Evolutionary conservation across 2,888 invertebrate genomes (phyloP).

Genomic region (Plemyria rubiginata): DNA sequence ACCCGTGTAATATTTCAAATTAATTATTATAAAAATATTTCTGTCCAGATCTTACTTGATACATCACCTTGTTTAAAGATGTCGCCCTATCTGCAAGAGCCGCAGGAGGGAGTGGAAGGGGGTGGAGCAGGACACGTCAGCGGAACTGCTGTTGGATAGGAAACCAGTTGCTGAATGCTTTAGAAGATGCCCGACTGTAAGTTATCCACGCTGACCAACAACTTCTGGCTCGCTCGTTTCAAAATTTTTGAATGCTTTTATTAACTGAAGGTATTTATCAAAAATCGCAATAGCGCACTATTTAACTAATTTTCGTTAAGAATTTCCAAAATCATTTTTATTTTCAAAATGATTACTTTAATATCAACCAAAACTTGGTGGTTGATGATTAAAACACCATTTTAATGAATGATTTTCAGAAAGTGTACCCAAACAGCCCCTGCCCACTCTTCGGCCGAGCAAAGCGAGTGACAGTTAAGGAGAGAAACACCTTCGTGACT

Average conservation of each 20-base stretch:
- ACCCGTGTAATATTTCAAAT: no score
- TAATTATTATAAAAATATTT: not conserved
- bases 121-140: conserved; percentile 54
- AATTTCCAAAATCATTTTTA: no score
- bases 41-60: not conserved
- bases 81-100: conserved; percentile 63
- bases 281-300: no score
- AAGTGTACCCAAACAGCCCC: conserved; percentile 55
- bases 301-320: no score
- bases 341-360: no score
- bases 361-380: no score
- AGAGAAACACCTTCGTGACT: conserved; percentile 35
- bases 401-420: no score
- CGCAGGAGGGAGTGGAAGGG: conserved; percentile 62
- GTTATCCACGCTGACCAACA: not conserved
- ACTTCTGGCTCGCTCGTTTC: no score
- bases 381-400: no score
- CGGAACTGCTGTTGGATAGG: conserved; percentile 59
- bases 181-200: conserved; percentile 58
- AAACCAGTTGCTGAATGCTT: conserved; percentile 57
- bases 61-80: conserved; percentile 45
- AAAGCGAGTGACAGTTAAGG: conserved; percentile 50
- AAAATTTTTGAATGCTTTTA: no score
- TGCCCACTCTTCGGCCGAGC: conserved; percentile 58
- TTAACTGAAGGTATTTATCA: no score